Conservation (phyloP, 2,113 vertebrate genomes). For the Noctilio leporinus region DNA sequence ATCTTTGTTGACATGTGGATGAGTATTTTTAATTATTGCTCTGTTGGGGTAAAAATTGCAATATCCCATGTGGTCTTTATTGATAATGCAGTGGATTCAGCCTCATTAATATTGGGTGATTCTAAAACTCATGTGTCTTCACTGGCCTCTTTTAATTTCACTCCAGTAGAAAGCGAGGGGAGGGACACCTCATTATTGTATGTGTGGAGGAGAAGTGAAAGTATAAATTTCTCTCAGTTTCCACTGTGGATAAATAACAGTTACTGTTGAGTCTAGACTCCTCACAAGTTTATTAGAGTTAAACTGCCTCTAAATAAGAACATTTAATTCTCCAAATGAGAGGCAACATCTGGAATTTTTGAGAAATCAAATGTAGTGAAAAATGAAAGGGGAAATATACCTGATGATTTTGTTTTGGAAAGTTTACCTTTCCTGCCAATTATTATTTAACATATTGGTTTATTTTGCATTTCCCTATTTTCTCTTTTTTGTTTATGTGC, state of each 20-base stretch:
- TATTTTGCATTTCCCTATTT: background rate
- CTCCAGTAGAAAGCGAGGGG: background rate
- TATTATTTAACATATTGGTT: background rate
- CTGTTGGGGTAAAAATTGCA: background rate
- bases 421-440: background rate
- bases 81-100: background rate
- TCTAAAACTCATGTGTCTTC: background rate
- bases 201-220: background rate
- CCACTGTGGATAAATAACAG: background rate
- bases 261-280: background rate
- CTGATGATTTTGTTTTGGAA: background rate
- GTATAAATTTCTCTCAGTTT: background rate
- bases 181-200: background rate
- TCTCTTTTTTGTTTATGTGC: background rate
- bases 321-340: background rate
- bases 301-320: background rate
- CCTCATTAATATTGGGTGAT: background rate
- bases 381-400: background rate
- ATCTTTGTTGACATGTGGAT: background rate
- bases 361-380: slow-evolving; percentile 1
- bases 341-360: background rate
- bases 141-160: background rate
- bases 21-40: background rate
- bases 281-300: background rate
- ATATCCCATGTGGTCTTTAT: background rate